Base-by-base conservation (phyloP, 2,797 vertebrate genomes). In the Pantherophis alleghaniensis region DNA sequence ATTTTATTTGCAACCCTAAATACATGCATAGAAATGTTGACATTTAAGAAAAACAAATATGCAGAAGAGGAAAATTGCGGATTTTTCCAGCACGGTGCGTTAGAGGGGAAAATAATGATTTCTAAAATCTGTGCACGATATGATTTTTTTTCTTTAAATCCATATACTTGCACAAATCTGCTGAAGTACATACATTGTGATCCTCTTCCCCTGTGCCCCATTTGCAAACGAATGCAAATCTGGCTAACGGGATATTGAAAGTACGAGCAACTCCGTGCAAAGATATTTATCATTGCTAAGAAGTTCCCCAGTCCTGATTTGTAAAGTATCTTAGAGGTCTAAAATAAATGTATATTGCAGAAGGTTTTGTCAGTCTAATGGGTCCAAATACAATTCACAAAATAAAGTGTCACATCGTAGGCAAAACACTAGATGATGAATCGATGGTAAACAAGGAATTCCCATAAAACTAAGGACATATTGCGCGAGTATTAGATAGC, bases 401-500 rank as follows among this genome's bases (percentile, higher is more conserved):
- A 86, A 86, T 79, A 22, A 57, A 88, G 51, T 26, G 22, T 63
- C 69, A 37, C 42, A 86, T 63, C n/a, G 28, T 86, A 28, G 90
- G 47, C 5, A 22, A 22, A 20, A 79, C 3, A 13, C 57, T 28
- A 83, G 32, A 5, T 0, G 7, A 90, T 87, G 56, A 86, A 86
- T 61, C 42, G n/a, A n/a, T 66, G n/a, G 60, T 51, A 28, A 24
- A 93, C 16, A 87, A 66, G 90, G 47, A 20, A 53, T 18, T 7
- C 79, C 56, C 59, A 42, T 89, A 93, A 90, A 89, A 56, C 20
- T 55, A 53, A 90, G 47, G n/a, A 28, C 51, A 69, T n/a, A 26
- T 94, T 96, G 91, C 94, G 57, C 66, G 95, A 93, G 63, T 56
- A 87, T 74, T 74, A 94, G 94, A 91, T 61, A 94, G 88, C 86